Evolutionary conservation across 2,113 vertebrate species (phyloP).

Genomic region (Xiphophorus hellerii): DNA sequence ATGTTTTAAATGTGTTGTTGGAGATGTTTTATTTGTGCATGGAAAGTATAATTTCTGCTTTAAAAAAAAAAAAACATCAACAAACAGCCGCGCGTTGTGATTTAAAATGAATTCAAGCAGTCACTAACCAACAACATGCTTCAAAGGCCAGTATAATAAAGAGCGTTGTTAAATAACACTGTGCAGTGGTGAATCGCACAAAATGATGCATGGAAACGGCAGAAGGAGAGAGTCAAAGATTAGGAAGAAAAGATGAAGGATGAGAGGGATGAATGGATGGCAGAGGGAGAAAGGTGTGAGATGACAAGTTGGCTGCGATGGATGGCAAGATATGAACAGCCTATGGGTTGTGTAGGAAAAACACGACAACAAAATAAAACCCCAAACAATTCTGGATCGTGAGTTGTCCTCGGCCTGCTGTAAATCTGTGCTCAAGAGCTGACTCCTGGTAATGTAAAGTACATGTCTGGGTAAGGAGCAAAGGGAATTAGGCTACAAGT

Average conservation of each 20-base stretch:
- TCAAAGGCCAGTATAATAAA: conserved; percentile 33
- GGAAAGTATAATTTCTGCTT: not conserved
- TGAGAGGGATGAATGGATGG: conserved; percentile 36
- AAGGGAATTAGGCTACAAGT: conserved; percentile 47
- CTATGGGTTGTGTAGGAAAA: not conserved
- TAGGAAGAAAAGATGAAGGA: conserved; percentile 40
- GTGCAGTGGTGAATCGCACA: conserved; percentile 8
- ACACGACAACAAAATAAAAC: conserved; percentile 6
- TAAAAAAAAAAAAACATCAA: not conserved
- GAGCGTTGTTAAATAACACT: conserved; percentile 28
- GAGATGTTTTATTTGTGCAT: not conserved
- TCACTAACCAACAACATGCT: not conserved
- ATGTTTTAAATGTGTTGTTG: conserved; percentile 9
- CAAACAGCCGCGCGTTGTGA: not conserved
- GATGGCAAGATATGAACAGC: not conserved
- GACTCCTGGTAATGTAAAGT: conserved; percentile 49
- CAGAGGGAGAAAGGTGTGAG: conserved; percentile 6
- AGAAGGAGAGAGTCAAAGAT: conserved; percentile 17
- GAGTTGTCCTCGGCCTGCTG: conserved; percentile 10
- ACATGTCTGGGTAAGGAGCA: conserved; percentile 46
- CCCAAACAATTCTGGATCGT: not conserved
- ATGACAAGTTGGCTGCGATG: not conserved
- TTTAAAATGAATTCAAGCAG: conserved; percentile 11
- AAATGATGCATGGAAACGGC: conserved; percentile 30
- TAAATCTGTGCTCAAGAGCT: conserved; percentile 63